Conservation (phyloP, 2,113 vertebrate genomes). For the Meles meles region DNA sequence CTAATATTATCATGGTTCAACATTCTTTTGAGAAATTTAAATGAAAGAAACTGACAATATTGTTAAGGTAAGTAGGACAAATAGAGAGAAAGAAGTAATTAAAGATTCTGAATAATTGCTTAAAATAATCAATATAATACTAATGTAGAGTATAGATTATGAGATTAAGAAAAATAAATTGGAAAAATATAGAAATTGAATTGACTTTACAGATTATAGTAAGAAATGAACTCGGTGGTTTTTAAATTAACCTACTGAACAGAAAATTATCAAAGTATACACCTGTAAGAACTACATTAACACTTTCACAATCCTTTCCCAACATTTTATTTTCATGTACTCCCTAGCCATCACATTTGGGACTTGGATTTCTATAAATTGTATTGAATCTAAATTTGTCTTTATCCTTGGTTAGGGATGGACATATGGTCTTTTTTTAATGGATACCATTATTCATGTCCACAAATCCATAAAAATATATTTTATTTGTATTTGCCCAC, state of each 20-base stretch:
- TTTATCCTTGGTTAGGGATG: not conserved
- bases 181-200: not conserved
- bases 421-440: not conserved
- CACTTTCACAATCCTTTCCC: not conserved
- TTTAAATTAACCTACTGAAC: not conserved
- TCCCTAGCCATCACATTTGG: not conserved
- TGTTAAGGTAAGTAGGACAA: constrained; percentile 3
- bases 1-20: not conserved
- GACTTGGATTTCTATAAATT: not conserved
- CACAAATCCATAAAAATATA: not conserved
- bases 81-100: not conserved
- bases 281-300: not conserved
- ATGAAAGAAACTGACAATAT: not conserved
- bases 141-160: not conserved
- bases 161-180: constrained; percentile 8
- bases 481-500: not conserved
- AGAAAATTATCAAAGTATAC: not conserved
- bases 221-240: not conserved
- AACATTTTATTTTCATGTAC: not conserved
- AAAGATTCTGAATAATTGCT: constrained; percentile 21
- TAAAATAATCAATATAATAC: constrained; percentile 42
- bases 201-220: not conserved
- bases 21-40: not conserved
- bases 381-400: not conserved
- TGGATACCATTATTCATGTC: not conserved